Conservation (phyloP, 2,113 vertebrate genomes). For the Delphinus delphis region DNA sequence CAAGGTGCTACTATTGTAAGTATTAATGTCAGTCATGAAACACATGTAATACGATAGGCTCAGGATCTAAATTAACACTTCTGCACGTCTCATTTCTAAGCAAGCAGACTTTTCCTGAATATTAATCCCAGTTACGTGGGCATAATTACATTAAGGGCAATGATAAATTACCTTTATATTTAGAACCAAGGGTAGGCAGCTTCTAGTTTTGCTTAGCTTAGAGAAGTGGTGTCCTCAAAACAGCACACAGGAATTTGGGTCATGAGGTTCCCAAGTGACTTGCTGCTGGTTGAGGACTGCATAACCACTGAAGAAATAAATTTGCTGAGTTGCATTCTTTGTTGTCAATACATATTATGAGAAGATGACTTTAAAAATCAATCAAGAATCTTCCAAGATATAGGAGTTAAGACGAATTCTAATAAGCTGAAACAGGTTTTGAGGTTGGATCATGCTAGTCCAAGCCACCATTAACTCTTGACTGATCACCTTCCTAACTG, state of each 20-base stretch:
- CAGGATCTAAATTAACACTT: neutral
- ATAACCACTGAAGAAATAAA: neutral
- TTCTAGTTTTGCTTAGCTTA: neutral
- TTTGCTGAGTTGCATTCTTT: neutral
- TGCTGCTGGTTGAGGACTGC: neutral
- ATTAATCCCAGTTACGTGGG: neutral
- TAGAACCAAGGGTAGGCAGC: neutral
- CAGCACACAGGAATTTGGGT: neutral
- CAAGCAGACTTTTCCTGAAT: neutral
- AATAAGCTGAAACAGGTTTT: neutral
- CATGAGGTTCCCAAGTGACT: neutral
- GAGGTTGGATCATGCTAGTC: neutral
- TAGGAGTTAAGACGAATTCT: neutral
- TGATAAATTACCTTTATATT: neutral
- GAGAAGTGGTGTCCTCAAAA: neutral
- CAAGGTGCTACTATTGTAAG: neutral
- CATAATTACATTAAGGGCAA: neutral
- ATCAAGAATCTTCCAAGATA: neutral
- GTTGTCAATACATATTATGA: neutral
- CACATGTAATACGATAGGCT: neutral
- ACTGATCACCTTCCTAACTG: neutral
- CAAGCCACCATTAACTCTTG: neutral
- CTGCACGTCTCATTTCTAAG: neutral
- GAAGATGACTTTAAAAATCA: neutral
- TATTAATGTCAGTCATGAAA: neutral